A percentile compares a stretch with the other conserved stretches of the same genome.
Conservation (phyloP, 2,797 vertebrate species). For the Scleropages formosus region DNA sequence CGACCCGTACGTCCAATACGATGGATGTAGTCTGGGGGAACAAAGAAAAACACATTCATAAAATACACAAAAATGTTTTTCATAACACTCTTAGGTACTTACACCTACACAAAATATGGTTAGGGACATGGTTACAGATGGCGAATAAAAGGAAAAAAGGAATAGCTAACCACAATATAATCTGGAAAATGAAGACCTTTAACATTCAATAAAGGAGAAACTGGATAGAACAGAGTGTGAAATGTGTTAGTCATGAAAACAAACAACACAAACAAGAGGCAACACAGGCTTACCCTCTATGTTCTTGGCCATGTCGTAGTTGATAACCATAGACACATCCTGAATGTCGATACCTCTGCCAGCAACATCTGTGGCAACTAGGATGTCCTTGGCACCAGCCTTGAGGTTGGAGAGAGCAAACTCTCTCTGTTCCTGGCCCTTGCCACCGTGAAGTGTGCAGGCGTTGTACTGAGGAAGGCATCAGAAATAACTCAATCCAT, state of each 20-base stretch:
- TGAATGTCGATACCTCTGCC: conserved; percentile 97
- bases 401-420: conserved; percentile 97
- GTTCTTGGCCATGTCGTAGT: conserved; percentile 99
- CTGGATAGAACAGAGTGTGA: background rate
- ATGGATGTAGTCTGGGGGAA: conserved; percentile 87
- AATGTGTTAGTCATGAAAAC: background rate
- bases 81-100: background rate
- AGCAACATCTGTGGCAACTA: conserved; percentile 97
- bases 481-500: background rate
- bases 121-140: background rate
- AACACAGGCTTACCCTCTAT: conserved; percentile 82
- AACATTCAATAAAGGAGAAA: background rate
- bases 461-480: conserved; percentile 82
- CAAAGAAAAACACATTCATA: fast-evolving
- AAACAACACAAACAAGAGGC: background rate
- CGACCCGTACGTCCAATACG: conserved; percentile 95
- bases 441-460: conserved; percentile 94
- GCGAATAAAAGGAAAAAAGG: too few species aligned
- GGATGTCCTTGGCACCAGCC: conserved; percentile 94
- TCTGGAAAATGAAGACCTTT: background rate
- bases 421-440: conserved; percentile 96
- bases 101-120: too few species aligned
- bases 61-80: too few species aligned
- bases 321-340: conserved; percentile 95
- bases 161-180: too few species aligned